Evolutionary conservation across 2,797 vertebrate species (phyloP).

Genomic region (Neosilurus hyrtlii): DNA sequence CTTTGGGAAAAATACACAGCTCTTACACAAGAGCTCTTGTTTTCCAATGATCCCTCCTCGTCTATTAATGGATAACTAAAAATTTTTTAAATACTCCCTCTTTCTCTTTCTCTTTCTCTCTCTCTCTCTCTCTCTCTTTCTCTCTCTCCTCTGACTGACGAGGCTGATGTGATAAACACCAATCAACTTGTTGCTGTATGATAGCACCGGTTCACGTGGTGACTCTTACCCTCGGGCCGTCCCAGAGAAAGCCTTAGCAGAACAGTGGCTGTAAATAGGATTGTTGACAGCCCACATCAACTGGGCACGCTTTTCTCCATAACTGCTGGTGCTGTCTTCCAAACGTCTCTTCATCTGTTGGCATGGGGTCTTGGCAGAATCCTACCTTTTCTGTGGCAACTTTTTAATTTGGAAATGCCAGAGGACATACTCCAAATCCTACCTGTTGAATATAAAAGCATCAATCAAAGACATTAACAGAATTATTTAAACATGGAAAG

Average conservation of each 20-base stretch:
- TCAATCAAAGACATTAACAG: neutral
- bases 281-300: slow-evolving; percentile 9
- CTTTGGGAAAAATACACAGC: slow-evolving; percentile 19
- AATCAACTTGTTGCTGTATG: slow-evolving; percentile 18
- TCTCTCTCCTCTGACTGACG: neutral
- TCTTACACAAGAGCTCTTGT: slow-evolving; percentile 26
- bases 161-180: slow-evolving; percentile 38
- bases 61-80: slow-evolving; percentile 19
- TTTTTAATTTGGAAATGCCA: neutral
- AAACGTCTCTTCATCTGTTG: neutral
- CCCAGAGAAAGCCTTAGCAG: neutral
- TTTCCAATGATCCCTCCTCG: slow-evolving; percentile 17
- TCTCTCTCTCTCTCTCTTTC: neutral
- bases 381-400: neutral
- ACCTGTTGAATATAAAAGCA: neutral
- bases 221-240: neutral
- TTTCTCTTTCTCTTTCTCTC: neutral
- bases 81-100: neutral
- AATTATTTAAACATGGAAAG: no score
- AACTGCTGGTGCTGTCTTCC: neutral
- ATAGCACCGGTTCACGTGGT: slow-evolving; percentile 8
- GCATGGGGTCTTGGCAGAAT: neutral
- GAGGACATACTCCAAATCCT: neutral
- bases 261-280: slow-evolving; percentile 25
- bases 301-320: neutral